Evolutionary conservation across 2,113 vertebrate genomes (phyloP).

Genomic region (Saimiri boliviensis): DNA sequence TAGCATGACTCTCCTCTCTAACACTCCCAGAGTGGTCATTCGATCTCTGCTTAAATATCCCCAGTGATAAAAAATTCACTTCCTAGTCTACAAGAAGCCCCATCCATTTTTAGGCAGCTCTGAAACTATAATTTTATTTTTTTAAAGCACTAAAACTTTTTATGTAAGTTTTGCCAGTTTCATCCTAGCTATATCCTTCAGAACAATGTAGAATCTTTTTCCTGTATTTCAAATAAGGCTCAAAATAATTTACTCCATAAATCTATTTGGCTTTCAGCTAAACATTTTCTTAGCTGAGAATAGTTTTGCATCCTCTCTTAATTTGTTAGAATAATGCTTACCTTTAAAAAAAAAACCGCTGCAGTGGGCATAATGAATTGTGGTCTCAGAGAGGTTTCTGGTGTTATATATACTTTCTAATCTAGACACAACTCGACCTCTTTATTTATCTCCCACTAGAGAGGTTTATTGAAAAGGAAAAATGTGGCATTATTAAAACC

Average conservation of each 20-base stretch:
- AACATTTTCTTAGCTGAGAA: background rate
- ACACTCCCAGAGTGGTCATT: background rate
- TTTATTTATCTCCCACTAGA: background rate
- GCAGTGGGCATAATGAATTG: background rate
- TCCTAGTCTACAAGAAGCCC: background rate
- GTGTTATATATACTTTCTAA: background rate
- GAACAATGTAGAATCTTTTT: background rate
- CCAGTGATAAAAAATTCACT: background rate
- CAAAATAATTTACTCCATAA: background rate
- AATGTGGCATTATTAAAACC: background rate
- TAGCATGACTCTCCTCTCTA: background rate
- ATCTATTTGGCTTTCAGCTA: background rate
- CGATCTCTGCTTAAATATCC: background rate
- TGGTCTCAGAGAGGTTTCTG: background rate
- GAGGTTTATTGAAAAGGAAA: background rate
- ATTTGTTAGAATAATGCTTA: background rate
- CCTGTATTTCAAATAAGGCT: background rate
- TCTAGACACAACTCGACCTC: background rate
- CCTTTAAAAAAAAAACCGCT: background rate
- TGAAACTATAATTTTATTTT: conserved; percentile 2
- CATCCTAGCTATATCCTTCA: background rate
- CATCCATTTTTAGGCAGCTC: background rate
- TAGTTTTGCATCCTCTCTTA: background rate
- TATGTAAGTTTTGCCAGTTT: background rate
- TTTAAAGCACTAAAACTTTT: background rate